A percentile compares a stretch with the other conserved stretches of the same genome.
phyloP scores from a whole-genome alignment of 2,113 vertebrate genomes.

The Hypanus sabinus region DNA sequence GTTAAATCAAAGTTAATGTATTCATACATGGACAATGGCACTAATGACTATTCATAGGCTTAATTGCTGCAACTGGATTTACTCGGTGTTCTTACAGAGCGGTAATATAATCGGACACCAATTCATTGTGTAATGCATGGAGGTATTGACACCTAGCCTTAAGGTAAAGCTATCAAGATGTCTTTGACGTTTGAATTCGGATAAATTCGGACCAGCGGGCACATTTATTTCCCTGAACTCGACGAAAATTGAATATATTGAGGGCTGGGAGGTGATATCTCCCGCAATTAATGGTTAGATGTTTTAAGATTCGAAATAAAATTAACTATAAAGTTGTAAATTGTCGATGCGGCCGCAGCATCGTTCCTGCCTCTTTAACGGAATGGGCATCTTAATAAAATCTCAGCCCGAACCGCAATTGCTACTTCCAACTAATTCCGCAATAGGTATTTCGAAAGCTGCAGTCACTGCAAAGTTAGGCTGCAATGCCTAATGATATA shows the following conservation, averaged over 20 bases:
- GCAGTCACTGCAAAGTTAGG: neutral
- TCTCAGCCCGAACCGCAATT: neutral
- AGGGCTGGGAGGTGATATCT: neutral
- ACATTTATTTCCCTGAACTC: too few relatives aligned
- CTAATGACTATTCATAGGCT: conserved; percentile 10
- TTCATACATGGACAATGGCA: conserved; percentile 2
- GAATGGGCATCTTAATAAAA: too few relatives aligned
- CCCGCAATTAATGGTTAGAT: neutral
- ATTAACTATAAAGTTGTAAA: neutral
- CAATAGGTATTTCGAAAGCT: neutral
- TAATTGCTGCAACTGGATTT: conserved; percentile 27
- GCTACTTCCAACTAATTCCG: neutral
- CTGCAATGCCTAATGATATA: neutral
- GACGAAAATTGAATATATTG: neutral
- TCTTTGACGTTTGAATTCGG: neutral
- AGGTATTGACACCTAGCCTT: conserved; percentile 19
- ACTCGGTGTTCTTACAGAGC: neutral
- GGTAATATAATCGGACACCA: conserved; percentile 15
- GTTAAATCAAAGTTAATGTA: conserved; percentile 25
- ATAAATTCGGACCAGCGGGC: neutral
- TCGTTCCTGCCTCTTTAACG: too few relatives aligned
- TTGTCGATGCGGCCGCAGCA: neutral
- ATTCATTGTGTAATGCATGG: neutral
- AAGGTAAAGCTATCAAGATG: conserved; percentile 20
- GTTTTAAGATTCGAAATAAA: neutral